Base-by-base conservation (phyloP, 1,140 invertebrate genomes). In the Drosophila ogumai region DNA sequence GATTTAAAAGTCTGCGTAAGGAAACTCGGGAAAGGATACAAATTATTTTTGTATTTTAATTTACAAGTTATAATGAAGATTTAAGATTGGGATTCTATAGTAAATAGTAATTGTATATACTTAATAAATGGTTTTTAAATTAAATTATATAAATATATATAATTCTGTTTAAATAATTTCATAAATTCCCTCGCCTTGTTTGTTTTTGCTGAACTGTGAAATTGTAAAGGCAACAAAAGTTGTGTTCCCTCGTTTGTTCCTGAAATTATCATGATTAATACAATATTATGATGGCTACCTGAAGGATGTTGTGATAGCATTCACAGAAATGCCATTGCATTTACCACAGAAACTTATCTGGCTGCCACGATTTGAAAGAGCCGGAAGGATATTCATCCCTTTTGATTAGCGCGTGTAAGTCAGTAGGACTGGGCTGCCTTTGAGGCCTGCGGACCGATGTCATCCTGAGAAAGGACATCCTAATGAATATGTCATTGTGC, bases 341-440 rank as follows among this genome's bases (percentile, higher is more conserved):
- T 50, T 31, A 56, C 59, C 56, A 47, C 36, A 63, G 52, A 34
- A 74, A 61, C 69, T 64, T 66, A 46, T 63, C 36, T 58, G 25
- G 34, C 43, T 38, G 28, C 66, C 63, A 67, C 66, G 66, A 67
- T 69, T 28, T 34, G 17, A 44, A 55, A 69, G 32, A 28, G 61
- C 63, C 74, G 61, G 72, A 75, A 75, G 71, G 73, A 28, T 56
- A 47, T 75, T 66, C 74, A 76, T 54, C 74, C 72, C 72, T 25
- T 66, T 66, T 76, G 72, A 76, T 76, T 76, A 76, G 74, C 71
- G 74, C 74, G 72, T 75, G 74, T 58, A 75, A 75, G 59, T 75
- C 72, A 41, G 63, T 13, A 40, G 50, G 60, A 25, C 52, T 28
- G 43, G 4, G 44, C 31, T 66, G 50, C 19, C 19, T 19, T 49